phyloP scores from a whole-genome alignment of 2,113 vertebrate species.

The Nicator chloris region DNA sequence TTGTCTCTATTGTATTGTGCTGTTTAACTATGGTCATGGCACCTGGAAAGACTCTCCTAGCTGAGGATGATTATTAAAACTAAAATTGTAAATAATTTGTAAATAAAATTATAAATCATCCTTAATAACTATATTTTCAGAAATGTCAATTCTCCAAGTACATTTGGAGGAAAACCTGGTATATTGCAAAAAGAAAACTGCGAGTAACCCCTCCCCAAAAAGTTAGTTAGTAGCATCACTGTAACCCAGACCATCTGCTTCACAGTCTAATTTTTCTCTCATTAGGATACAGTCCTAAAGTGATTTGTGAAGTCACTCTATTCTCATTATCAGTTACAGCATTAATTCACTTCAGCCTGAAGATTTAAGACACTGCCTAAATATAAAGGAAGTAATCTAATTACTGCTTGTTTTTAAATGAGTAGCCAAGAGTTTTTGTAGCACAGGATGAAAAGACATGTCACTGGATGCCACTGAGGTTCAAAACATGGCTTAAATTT shows the following conservation, averaged over 20 bases:
- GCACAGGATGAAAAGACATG: neutral
- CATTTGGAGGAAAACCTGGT: neutral
- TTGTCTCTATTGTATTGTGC: neutral
- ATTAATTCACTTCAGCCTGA: neutral
- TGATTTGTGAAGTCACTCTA: neutral
- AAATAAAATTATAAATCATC: too few relatives aligned
- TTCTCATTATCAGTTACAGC: neutral
- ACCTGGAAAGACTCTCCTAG: neutral
- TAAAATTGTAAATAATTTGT: slow-evolving; percentile 5
- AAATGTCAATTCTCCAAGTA: neutral
- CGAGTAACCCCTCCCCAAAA: neutral
- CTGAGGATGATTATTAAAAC: neutral
- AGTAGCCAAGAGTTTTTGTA: neutral
- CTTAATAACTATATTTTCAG: neutral
- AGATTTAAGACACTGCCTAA: neutral
- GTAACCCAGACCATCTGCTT: neutral
- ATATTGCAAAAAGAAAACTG: neutral
- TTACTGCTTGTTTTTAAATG: neutral
- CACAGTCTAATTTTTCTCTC: neutral
- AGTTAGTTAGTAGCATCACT: neutral
- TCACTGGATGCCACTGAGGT: neutral
- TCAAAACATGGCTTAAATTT: neutral
- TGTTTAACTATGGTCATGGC: neutral
- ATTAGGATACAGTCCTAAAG: neutral
- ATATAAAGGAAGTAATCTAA: neutral